These are phyloP conservation scores for Tetramorium bicarinatum DNA, from an alignment of 2,888 invertebrate species.

Conservation along the genomic window DNA sequence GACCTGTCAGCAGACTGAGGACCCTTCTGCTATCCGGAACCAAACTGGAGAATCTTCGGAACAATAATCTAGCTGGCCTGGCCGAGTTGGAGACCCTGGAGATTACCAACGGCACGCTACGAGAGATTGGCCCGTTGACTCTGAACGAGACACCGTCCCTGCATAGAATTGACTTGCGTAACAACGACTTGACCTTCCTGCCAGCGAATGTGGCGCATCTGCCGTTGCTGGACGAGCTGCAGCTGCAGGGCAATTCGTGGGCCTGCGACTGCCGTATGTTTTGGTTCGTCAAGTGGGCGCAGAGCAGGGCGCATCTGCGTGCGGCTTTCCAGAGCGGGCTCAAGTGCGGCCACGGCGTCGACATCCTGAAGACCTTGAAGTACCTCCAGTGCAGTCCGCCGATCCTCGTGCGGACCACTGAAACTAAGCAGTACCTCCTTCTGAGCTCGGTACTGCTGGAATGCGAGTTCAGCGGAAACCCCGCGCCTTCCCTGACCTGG, in stretches of 20 bases:
- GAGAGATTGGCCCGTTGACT: constrained; percentile 79
- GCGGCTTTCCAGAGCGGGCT: constrained; percentile 88
- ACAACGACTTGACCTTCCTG: constrained; percentile 91
- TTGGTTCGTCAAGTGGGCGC: constrained; percentile 91
- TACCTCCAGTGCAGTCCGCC: constrained; percentile 92
- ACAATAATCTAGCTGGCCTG: constrained; percentile 90
- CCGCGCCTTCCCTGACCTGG: constrained; percentile 94
- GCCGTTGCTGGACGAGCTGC: constrained; percentile 89
- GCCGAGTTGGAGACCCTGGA: constrained; percentile 89
- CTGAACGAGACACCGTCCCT: constrained; percentile 82
- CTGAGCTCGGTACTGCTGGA: constrained; percentile 91
- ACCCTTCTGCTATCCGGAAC: constrained; percentile 89
- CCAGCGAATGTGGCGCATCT: constrained; percentile 91
- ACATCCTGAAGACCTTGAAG: constrained; percentile 91
- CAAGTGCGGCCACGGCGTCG: constrained; percentile 89
- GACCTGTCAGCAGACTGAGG: constrained; percentile 87
- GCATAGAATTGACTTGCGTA: constrained; percentile 86
- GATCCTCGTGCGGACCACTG: constrained; percentile 88
- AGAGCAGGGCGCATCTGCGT: constrained; percentile 86
- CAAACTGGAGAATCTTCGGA: constrained; percentile 89
- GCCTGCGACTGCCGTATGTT: constrained; percentile 95
- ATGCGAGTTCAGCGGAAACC: constrained; percentile 93
- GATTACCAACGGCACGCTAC: constrained; percentile 87
- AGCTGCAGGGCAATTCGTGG: constrained; percentile 93
- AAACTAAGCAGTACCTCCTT: constrained; percentile 88